These are phyloP conservation scores for Centropus bengalensis DNA, from an alignment of 2,113 vertebrate genomes.

Conservation along the genomic window DNA sequence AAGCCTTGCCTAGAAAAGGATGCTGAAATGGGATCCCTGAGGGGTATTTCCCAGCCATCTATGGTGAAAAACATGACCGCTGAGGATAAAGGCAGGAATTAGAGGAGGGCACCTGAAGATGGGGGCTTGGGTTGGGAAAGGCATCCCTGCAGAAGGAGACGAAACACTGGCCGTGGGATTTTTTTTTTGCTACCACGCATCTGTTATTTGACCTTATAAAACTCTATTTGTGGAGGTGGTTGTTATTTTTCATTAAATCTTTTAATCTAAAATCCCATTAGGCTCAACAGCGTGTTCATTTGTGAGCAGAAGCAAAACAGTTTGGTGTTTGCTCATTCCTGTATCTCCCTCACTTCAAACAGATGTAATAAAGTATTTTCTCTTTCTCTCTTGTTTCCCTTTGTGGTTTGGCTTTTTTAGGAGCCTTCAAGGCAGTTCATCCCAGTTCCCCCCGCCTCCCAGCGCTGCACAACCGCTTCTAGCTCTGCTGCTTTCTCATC, in stretches of 20 bases:
- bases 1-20: background rate
- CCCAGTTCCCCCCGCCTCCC: background rate
- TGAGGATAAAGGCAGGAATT: background rate
- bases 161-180: background rate
- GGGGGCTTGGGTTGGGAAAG: background rate
- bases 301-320: conserved; percentile 42
- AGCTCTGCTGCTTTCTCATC: conserved; percentile 19
- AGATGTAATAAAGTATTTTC: conserved; percentile 44
- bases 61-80: background rate
- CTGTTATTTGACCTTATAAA: conserved; percentile 62
- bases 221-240: conserved; percentile 57
- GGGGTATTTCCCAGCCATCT: background rate
- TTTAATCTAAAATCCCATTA: conserved; percentile 70
- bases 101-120: background rate
- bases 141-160: background rate
- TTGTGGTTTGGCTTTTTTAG: conserved; percentile 35
- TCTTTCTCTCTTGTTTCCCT: conserved; percentile 16
- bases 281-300: conserved; percentile 7
- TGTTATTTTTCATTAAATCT: conserved; percentile 61
- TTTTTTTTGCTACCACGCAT: background rate
- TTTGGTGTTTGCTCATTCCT: conserved; percentile 22
- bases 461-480: background rate
- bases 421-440: background rate
- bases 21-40: background rate
- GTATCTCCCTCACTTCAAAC: conserved; percentile 40